Conservation (phyloP, 2,113 vertebrate species). For the Heloderma charlesbogerti region DNA sequence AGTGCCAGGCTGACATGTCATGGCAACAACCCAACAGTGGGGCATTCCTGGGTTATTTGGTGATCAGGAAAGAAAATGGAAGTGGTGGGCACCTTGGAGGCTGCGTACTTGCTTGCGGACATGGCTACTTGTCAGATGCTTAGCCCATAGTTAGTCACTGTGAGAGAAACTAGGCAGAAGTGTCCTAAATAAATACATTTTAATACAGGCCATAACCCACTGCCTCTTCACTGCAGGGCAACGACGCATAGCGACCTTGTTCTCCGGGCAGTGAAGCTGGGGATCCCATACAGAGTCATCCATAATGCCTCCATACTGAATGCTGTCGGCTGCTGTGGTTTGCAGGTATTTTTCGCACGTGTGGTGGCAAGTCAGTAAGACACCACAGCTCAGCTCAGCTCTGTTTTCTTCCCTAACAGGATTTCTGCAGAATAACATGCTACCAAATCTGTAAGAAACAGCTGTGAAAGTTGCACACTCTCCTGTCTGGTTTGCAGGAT, state of each 20-base stretch:
- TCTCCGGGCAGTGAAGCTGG: conserved; percentile 88
- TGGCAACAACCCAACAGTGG: too few species aligned
- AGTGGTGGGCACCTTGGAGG: too few species aligned
- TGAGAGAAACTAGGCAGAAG: not conserved
- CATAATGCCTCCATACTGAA: conserved; percentile 98
- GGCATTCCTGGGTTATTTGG: too few species aligned
- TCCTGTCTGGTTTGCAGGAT: conserved; percentile 35
- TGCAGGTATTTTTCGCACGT: conserved; percentile 84
- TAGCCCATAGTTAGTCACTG: too few species aligned
- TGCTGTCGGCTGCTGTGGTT: conserved; percentile 94
- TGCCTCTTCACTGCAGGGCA: conserved; percentile 80
- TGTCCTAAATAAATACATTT: too few species aligned
- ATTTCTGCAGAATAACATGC: conserved; percentile 10
- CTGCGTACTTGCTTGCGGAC: too few species aligned
- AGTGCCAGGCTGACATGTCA: too few species aligned
- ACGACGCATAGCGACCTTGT: conserved; percentile 97
- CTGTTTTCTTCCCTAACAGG: not conserved
- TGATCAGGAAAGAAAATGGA: too few species aligned
- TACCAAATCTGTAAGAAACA: conserved; percentile 10
- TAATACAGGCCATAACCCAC: conserved; percentile 4
- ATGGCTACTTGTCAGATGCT: too few species aligned
- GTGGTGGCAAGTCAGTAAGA: not conserved
- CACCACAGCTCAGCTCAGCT: not conserved
- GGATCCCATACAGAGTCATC: conserved; percentile 90
- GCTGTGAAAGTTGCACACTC: not conserved